Evolutionary conservation across 35 echinoderm and acorn worm species (phyloP).

Genomic region (Nesometra sesokonis): DNA sequence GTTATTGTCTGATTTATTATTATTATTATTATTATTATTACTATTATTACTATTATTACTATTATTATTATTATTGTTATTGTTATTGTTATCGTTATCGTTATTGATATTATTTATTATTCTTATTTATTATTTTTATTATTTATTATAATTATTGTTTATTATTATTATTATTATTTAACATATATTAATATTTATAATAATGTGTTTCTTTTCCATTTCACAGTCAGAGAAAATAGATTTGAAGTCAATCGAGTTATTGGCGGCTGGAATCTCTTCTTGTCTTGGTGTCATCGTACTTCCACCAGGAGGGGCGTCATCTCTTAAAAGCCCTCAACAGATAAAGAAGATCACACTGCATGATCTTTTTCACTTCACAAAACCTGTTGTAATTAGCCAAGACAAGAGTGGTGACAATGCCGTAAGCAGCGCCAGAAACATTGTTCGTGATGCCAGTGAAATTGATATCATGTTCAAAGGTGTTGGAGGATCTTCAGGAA

Average conservation of each 20-base stretch:
- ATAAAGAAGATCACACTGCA: not conserved
- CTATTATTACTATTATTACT: too few species aligned
- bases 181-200: too few species aligned
- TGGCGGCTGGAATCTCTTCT: not conserved
- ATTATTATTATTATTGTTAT: too few species aligned
- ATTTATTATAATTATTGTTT: too few species aligned
- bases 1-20: not conserved
- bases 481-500: not conserved
- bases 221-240: not conserved
- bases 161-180: too few species aligned
- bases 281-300: not conserved
- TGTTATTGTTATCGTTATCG: too few species aligned
- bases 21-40: too few species aligned
- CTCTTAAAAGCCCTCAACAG: not conserved
- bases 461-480: not conserved
- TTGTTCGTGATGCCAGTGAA: not conserved
- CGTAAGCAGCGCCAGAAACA: not conserved
- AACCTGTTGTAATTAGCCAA: not conserved
- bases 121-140: too few species aligned
- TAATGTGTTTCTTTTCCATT: not conserved
- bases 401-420: not conserved
- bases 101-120: too few species aligned
- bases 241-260: not conserved
- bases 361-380: not conserved
- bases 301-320: not conserved